Evolutionary conservation across 2,113 vertebrate species (phyloP), one percentile per base, ranked within the genome.

Genomic region (Odontesthes bonariensis): DNA sequence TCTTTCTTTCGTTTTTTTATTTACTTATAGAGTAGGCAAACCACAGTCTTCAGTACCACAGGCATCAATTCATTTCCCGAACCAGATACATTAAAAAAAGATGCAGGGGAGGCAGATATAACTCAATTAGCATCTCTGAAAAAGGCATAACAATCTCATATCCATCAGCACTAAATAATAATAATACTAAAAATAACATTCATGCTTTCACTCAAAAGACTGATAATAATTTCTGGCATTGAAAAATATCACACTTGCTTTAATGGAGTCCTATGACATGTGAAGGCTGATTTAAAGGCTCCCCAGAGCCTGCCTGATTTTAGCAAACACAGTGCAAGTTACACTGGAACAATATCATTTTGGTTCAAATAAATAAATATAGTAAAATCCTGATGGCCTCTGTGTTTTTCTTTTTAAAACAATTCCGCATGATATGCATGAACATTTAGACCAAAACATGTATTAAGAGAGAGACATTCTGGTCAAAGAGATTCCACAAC

Each of bases 291-390:
- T 52, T 65, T 22, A 40, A 61, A 54, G 20, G 44, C 49, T 47
- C 12, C 35, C 11, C 12, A 38, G 4, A 38, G 12, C 38, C 53
- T 52, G 49, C 11, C 2, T 62, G 33, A 51, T 22, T 6, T 42
- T n/a, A 49, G 40, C 23, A 49, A 47, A 33, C 44, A 62, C 20
- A 69, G 69, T 66, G 65, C 70, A 62, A 35, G 5, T 20, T 46
- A 32, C 69, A 44, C 12, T 64, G 33, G 35, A 67, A 44, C 42
- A 79, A 54, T 27, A 2, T 31, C 13, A 47, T 2, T 56, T 69
- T 73, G 52, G 46, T 75, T 70, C 51, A 69, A 81, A 79, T 67
- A 82, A 81, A 90, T 86, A 87, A 54, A 82, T 51, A 60, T 8
- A 14, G 1, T 8, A 65, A 63, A 38, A 76, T 70, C 33, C 38